phyloP scores from a whole-genome alignment of 2,113 vertebrate genomes.

The Cyanoderma ruficeps region DNA sequence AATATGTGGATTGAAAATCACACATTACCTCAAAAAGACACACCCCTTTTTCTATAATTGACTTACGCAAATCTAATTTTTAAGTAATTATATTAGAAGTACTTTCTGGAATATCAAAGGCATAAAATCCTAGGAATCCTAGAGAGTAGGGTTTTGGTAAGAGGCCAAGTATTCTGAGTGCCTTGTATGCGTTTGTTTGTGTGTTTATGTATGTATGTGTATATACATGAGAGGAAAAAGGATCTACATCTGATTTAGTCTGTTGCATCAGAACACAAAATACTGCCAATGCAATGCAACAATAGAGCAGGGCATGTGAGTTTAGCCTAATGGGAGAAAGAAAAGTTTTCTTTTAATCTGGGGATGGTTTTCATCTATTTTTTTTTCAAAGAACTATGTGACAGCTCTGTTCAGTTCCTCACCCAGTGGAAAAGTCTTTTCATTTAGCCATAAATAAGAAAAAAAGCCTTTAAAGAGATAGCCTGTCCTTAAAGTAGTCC shows the following conservation, averaged over 20 bases:
- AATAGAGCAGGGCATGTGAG: neutral
- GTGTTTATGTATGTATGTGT: neutral
- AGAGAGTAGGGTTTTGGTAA: neutral
- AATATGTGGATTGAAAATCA: neutral
- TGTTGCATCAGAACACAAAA: neutral
- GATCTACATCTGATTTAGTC: neutral
- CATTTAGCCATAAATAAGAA: neutral
- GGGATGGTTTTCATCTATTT: neutral
- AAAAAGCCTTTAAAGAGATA: neutral
- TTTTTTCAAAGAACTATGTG: neutral
- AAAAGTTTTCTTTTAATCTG: neutral
- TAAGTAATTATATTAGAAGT: neutral
- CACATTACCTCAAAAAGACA: neutral
- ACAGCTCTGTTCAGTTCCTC: neutral
- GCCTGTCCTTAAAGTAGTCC: neutral
- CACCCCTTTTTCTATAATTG: neutral
- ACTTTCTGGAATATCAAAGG: neutral
- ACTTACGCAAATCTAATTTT: neutral
- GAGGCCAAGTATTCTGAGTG: neutral
- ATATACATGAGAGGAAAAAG: neutral
- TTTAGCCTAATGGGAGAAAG: neutral
- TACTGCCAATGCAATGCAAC: neutral
- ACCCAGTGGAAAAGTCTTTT: neutral
- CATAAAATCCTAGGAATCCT: neutral
- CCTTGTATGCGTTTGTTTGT: neutral